Evolutionary conservation across 2,888 invertebrate genomes (phyloP).

Genomic region (Beris chalybata): DNA sequence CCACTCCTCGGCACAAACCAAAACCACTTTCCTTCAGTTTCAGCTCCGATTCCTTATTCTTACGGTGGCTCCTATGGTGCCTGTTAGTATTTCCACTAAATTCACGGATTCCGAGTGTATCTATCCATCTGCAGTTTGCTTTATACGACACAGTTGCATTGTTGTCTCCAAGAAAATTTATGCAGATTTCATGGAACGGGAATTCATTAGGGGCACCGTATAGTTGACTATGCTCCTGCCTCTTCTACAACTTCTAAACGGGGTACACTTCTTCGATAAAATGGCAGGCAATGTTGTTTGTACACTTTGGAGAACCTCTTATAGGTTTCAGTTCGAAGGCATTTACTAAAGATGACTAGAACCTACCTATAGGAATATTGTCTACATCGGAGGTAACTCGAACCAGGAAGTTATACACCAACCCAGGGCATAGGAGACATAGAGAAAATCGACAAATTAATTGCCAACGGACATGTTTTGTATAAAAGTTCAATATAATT

Average conservation of each 20-base stretch:
- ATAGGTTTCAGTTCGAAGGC: too few relatives aligned
- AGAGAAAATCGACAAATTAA: too few relatives aligned
- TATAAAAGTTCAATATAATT: too few relatives aligned
- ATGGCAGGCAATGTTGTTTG: too few relatives aligned
- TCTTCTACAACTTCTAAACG: not conserved
- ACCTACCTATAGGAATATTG: too few relatives aligned
- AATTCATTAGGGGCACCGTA: conserved; percentile 26
- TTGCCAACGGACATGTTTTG: too few relatives aligned
- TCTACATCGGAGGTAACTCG: too few relatives aligned
- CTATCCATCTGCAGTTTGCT: conserved; percentile 31
- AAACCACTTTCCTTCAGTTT: not conserved
- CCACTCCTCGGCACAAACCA: not conserved
- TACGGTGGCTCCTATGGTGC: not conserved
- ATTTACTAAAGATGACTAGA: too few relatives aligned
- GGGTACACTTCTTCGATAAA: too few relatives aligned
- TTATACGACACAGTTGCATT: conserved; percentile 28
- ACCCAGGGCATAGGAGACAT: too few relatives aligned
- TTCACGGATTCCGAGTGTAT: conserved; percentile 28
- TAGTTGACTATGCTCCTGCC: not conserved
- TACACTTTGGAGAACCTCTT: too few relatives aligned
- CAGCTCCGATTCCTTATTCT: not conserved
- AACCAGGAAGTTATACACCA: too few relatives aligned
- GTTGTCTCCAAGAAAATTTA: conserved; percentile 29
- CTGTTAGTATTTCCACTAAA: conserved; percentile 23
- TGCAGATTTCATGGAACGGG: conserved; percentile 26